phyloP scores from a whole-genome alignment of 1,140 invertebrate genomes.

The Drosophila virilis region DNA sequence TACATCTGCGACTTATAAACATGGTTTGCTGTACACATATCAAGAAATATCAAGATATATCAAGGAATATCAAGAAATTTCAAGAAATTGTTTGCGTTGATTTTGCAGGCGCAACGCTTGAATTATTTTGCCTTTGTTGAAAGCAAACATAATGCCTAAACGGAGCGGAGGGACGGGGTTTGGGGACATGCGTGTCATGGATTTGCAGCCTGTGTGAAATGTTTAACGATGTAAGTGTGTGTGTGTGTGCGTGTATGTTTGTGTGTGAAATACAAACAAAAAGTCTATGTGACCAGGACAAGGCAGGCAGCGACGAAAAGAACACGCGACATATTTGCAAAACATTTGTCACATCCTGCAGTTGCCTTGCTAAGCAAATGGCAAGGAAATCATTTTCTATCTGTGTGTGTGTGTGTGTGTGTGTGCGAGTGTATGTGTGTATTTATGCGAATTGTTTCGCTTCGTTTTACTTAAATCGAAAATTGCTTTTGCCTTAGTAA shows the following conservation, averaged over 20 bases:
- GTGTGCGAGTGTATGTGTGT: conserved; percentile 21
- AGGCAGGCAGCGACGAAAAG: conserved; percentile 11
- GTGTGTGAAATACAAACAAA: conserved; percentile 30
- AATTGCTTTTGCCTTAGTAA: conserved; percentile 74
- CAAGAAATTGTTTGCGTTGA: conserved; percentile 65
- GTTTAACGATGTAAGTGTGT: conserved; percentile 50
- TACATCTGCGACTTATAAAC: conserved; percentile 28
- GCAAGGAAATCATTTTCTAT: conserved; percentile 64
- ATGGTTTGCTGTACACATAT: conserved; percentile 53
- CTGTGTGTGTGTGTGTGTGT: conserved; percentile 19
- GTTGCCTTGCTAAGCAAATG: conserved; percentile 51
- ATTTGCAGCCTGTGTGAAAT: conserved; percentile 59
- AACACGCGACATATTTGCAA: conserved; percentile 61
- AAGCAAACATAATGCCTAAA: conserved; percentile 68
- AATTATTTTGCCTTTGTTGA: conserved; percentile 74
- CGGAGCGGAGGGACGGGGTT: not conserved
- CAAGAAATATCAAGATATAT: conserved; percentile 33
- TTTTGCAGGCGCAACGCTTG: conserved; percentile 67
- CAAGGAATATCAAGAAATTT: conserved; percentile 64
- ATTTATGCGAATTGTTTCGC: conserved; percentile 29
- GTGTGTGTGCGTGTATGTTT: not conserved
- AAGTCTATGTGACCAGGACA: conserved; percentile 14
- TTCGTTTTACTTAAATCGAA: conserved; percentile 69
- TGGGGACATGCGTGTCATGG: conserved; percentile 48
- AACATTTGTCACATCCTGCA: conserved; percentile 76